Conservation (phyloP, 2,888 invertebrate species). For the Stegana nigrithorax region DNA sequence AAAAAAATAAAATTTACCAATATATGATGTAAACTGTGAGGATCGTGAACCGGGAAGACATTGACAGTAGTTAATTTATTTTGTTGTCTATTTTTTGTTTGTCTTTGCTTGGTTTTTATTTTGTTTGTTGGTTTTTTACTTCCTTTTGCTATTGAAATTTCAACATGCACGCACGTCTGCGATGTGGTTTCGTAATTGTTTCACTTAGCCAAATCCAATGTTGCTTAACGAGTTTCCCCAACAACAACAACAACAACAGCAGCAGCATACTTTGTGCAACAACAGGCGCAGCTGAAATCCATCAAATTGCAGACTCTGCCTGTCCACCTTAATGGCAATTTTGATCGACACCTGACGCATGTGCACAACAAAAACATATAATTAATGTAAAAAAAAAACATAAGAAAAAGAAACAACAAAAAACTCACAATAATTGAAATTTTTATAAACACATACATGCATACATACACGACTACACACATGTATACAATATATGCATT, state of each 20-base stretch:
- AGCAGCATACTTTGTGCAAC: no score
- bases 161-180: background rate
- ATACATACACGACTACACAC: no score
- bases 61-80: background rate
- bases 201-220: background rate
- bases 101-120: background rate
- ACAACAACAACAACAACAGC: background rate
- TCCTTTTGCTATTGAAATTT: background rate
- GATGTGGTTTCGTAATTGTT: slow-evolving; percentile 7
- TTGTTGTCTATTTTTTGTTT: no score
- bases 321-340: slow-evolving; percentile 5
- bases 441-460: background rate
- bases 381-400: no score
- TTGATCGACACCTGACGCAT: slow-evolving; percentile 4
- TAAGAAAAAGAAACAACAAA: background rate
- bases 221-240: background rate
- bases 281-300: background rate
- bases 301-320: background rate
- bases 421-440: background rate
- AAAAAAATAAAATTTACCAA: background rate
- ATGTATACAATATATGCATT: no score
- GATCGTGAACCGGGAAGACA: slow-evolving; percentile 6
- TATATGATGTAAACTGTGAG: background rate
- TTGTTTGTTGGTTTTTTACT: background rate
- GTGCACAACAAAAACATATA: no score